phyloP scores from a whole-genome alignment of 2,797 vertebrate genomes.

The Aselliscus stoliczkanus region DNA sequence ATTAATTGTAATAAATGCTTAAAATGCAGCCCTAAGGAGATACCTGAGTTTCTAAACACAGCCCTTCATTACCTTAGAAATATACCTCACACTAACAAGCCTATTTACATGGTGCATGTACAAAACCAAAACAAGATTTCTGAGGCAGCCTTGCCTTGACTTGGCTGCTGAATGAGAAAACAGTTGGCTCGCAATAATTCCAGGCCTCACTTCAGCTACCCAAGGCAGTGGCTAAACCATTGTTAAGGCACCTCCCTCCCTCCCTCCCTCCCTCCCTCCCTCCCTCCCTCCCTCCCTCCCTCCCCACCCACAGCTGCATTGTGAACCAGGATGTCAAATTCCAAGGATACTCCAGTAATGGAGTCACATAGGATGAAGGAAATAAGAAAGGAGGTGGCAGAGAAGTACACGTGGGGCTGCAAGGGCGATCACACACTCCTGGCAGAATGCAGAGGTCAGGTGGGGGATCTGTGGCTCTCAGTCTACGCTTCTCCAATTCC shows the following conservation, averaged over 20 bases:
- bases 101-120: neutral
- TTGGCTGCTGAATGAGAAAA: neutral
- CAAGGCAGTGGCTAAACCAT: neutral
- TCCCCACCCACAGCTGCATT: neutral
- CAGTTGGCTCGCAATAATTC: neutral
- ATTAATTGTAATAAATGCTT: slow-evolving; percentile 48
- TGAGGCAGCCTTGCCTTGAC: neutral
- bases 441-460: neutral
- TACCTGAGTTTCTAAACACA: neutral
- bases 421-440: neutral
- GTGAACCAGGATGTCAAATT: slow-evolving; percentile 37
- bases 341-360: neutral
- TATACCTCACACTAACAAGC: neutral
- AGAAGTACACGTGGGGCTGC: neutral
- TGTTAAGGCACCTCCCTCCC: neutral
- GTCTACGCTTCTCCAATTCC: neutral
- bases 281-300: too few species aligned
- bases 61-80: neutral
- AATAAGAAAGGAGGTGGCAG: neutral
- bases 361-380: neutral
- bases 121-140: neutral
- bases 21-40: slow-evolving; percentile 18
- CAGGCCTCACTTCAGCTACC: neutral
- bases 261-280: too few species aligned
- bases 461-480: neutral